Percentiles rank a stretch among this genome's conserved stretches.
Evolutionary conservation across 2,888 invertebrate genomes (phyloP).

Genomic region (Patella ulyssiponensis): DNA sequence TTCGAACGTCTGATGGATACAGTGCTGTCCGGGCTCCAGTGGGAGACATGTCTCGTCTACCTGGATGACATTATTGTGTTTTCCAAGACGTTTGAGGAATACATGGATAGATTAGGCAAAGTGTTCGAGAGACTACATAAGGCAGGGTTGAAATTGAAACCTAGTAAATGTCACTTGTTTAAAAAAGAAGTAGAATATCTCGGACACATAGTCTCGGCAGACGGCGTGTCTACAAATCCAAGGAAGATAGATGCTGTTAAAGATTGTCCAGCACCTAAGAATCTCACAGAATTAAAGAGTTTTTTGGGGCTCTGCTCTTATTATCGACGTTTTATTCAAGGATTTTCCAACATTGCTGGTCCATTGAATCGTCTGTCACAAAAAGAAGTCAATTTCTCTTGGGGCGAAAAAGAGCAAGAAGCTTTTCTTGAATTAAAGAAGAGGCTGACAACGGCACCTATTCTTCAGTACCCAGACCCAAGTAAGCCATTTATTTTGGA

Average conservation of each 20-base stretch:
- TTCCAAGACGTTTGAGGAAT: constrained; percentile 30
- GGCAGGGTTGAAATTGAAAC: constrained; percentile 45
- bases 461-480: constrained; percentile 33
- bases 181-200: constrained; percentile 23
- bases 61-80: constrained; percentile 46
- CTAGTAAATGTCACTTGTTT: constrained; percentile 43
- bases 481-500: constrained; percentile 39
- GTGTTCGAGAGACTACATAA: constrained; percentile 20
- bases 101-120: constrained; percentile 22
- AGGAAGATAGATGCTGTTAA: constrained; percentile 17
- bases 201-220: constrained; percentile 25
- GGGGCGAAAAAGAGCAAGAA: constrained; percentile 30
- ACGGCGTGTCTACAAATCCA: constrained; percentile 28
- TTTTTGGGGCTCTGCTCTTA: constrained; percentile 13
- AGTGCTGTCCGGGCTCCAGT: constrained; percentile 34
- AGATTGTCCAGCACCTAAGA: not conserved
- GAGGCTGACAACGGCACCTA: constrained; percentile 25
- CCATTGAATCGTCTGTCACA: constrained; percentile 24
- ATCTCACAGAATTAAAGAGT: constrained; percentile 16
- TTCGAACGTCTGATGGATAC: not conserved
- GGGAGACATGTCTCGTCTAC: constrained; percentile 37
- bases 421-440: constrained; percentile 36
- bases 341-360: constrained; percentile 18
- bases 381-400: constrained; percentile 30
- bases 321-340: not conserved